A percentile compares a stretch with the other conserved stretches of the same genome.
phyloP scores from a whole-genome alignment of 2,888 invertebrate species.

The Hylaea fasciaria region DNA sequence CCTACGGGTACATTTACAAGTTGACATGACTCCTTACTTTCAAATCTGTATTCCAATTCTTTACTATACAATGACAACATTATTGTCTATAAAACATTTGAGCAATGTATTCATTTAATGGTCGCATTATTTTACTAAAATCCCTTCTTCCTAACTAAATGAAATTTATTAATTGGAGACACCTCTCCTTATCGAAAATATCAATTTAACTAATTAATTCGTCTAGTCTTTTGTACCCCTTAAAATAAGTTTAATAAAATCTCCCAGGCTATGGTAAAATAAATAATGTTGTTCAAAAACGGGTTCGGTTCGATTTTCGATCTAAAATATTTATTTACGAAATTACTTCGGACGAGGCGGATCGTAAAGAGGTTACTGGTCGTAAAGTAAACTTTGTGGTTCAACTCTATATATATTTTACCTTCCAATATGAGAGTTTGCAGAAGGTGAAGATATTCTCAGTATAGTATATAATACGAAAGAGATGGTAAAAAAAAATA shows the following conservation, averaged over 20 bases:
- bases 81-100: too few species aligned
- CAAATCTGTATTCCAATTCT: too few species aligned
- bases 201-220: too few species aligned
- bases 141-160: too few species aligned
- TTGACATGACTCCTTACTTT: too few species aligned
- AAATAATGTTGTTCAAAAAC: conserved; percentile 23
- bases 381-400: conserved; percentile 33
- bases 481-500: background rate
- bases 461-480: background rate
- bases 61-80: too few species aligned
- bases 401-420: conserved; percentile 16
- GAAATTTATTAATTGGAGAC: too few species aligned
- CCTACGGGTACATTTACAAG: too few species aligned
- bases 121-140: too few species aligned
- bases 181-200: too few species aligned
- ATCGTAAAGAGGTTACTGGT: conserved; percentile 33
- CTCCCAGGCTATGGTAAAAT: conserved; percentile 10
- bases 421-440: conserved; percentile 1
- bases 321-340: conserved; percentile 39
- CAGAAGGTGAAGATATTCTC: background rate
- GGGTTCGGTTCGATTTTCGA: conserved; percentile 21
- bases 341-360: conserved; percentile 27
- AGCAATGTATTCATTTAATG: too few species aligned
- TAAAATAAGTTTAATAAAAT: conserved; percentile 14
- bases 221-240: too few species aligned